phyloP scores from a whole-genome alignment of 37 sponge, comb jelly and placozoan genomes.

The Crambe crambe region DNA sequence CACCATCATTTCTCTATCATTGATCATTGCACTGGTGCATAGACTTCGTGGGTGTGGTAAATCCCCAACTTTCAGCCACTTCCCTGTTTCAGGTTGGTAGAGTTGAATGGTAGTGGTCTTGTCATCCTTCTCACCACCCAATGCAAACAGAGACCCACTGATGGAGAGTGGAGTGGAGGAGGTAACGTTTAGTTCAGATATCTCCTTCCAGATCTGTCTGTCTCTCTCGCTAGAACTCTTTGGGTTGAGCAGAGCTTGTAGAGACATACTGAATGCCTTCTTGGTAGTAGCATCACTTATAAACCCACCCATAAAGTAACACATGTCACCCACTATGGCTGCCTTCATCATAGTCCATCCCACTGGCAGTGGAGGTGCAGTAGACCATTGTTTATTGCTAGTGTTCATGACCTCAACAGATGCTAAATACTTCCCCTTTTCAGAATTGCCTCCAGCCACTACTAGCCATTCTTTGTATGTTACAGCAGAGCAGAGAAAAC shows the following conservation, averaged over 20 bases:
- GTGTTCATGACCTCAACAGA: not conserved
- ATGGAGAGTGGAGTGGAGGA: not conserved
- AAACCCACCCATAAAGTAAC: not conserved
- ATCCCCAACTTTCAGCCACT: constrained; percentile 2
- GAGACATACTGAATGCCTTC: not conserved
- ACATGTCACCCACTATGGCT: not conserved
- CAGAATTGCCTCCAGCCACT: constrained; percentile 4
- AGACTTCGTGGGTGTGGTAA: no score
- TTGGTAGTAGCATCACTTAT: not conserved
- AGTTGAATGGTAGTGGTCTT: not conserved
- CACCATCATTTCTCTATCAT: not conserved
- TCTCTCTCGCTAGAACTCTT: not conserved
- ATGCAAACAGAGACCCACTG: not conserved
- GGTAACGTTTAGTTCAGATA: no score
- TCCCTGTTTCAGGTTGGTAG: not conserved
- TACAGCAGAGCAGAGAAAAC: constrained; percentile 2
- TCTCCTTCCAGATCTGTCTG: no score
- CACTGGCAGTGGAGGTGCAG: no score
- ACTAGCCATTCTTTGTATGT: not conserved
- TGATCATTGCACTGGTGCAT: no score
- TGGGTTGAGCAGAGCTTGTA: no score
- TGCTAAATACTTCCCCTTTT: not conserved
- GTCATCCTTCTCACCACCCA: not conserved
- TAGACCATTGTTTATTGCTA: no score
- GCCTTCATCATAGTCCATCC: not conserved